Base-by-base conservation (phyloP, 2,888 invertebrate species). In the Andrena bicolor region DNA sequence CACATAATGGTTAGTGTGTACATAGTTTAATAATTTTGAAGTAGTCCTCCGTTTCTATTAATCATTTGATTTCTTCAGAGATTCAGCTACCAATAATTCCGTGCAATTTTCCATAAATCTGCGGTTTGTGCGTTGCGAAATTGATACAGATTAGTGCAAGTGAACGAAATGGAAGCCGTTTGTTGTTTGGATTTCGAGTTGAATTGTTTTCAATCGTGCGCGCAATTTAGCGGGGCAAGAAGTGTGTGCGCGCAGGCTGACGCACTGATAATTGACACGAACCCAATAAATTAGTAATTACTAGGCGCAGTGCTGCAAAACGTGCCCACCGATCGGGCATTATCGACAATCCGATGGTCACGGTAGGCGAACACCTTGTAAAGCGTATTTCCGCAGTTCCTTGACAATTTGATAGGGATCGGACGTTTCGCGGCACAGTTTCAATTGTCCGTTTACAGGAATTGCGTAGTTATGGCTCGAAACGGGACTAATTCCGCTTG, bases 331-430 rank as follows among this genome's bases (percentile, higher is more conserved):
- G 80, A 82, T 85, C 77, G 82, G 81, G 80, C 82, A 84, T 89
- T 84, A 87, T 88, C 78, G 86, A 72, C 78, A 61, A 72, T 66
- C 32, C 80, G 68, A 82, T 80, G 85, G 82, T 77, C 80, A 86
- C 71, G 88, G 65, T 76, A 71, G 66, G 94, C 79, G 94, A 51
- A 94, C 80, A 94, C 56, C 94, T 94, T 64, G 90, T 91, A 64
- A 65, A 79, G 49, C 84, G 73, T 70, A 61, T 76, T 80, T 84
- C 84, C 84, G 84, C 23, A 61, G 48, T 53, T 78, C 75, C 75
- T 83, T 75, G 60, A 49, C 69, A 49, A 75, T 78, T 72, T 68
- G 26, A 75, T 75, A 68, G 71, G 51, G 68, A 68, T 82, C 82
- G 71, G 68, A 63, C 23, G 75, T 63, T 32, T 51, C 48, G 51